Conservation (phyloP, 64 coral and sea anemone genomes). For the Actinia equina region DNA sequence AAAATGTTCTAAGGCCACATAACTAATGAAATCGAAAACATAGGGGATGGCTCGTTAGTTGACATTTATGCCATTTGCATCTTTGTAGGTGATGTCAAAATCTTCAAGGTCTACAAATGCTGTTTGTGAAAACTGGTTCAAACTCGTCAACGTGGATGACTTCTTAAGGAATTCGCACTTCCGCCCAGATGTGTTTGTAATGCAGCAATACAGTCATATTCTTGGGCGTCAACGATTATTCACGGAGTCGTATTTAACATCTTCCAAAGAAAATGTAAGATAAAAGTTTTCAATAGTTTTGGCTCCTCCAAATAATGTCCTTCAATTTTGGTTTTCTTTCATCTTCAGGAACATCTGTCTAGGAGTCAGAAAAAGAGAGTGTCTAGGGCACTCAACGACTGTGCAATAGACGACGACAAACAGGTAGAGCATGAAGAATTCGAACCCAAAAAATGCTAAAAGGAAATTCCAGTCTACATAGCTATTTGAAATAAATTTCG, state of each 20-base stretch:
- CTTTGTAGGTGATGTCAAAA: background rate
- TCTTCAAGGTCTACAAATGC: background rate
- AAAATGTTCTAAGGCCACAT: too few species aligned
- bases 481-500: too few species aligned
- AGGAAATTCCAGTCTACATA: too few species aligned
- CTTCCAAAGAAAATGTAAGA: background rate
- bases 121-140: slow-evolving; percentile 24
- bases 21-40: too few species aligned
- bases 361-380: slow-evolving; percentile 8
- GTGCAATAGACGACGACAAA: background rate
- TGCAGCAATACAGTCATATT: slow-evolving; percentile 19
- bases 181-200: slow-evolving; percentile 12
- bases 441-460: too few species aligned
- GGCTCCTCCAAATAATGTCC: background rate
- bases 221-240: slow-evolving; percentile 25
- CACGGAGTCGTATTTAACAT: background rate
- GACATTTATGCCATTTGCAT: background rate
- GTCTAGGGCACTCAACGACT: background rate
- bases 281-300: background rate
- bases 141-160: slow-evolving; percentile 39
- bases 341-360: background rate
- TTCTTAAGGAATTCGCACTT: slow-evolving; percentile 13
- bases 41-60: background rate
- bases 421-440: background rate
- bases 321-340: background rate